phyloP scores from a whole-genome alignment of 2,888 invertebrate species.

The Hartigia nigra region DNA sequence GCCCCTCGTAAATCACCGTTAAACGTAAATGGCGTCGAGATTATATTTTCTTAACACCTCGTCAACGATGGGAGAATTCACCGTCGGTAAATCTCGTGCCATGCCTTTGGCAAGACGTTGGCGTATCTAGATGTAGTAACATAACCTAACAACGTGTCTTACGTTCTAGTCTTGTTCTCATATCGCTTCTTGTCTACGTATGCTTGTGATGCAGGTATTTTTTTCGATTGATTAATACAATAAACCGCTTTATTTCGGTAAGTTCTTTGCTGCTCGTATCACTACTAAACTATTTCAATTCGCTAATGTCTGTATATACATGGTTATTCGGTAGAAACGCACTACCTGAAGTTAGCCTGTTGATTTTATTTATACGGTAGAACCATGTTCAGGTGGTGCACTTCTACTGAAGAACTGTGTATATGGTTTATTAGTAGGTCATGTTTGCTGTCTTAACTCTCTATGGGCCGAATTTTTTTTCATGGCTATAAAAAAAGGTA shows the following conservation, averaged over 20 bases:
- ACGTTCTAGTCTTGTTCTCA: background rate
- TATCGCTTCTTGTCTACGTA: background rate
- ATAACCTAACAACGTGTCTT: background rate
- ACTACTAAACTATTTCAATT: background rate
- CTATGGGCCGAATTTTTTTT: too few species aligned
- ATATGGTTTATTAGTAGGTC: too few species aligned
- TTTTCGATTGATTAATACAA: background rate
- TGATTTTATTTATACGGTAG: too few species aligned
- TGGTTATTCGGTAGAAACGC: too few species aligned
- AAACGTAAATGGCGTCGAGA: slow-evolving; percentile 42
- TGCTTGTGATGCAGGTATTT: background rate
- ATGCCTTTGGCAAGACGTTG: background rate
- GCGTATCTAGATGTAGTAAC: background rate
- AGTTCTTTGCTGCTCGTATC: background rate
- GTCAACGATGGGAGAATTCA: slow-evolving; percentile 33
- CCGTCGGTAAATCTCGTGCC: background rate
- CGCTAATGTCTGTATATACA: background rate
- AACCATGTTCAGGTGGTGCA: too few species aligned
- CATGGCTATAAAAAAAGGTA: too few species aligned
- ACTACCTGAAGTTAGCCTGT: too few species aligned
- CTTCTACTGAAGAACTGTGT: too few species aligned
- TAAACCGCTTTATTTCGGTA: background rate
- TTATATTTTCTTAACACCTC: slow-evolving; percentile 53
- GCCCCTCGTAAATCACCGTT: slow-evolving; percentile 44
- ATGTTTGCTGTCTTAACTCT: background rate